phyloP scores from a whole-genome alignment of 1,140 invertebrate species.

The Leptonema lineaticorne region DNA sequence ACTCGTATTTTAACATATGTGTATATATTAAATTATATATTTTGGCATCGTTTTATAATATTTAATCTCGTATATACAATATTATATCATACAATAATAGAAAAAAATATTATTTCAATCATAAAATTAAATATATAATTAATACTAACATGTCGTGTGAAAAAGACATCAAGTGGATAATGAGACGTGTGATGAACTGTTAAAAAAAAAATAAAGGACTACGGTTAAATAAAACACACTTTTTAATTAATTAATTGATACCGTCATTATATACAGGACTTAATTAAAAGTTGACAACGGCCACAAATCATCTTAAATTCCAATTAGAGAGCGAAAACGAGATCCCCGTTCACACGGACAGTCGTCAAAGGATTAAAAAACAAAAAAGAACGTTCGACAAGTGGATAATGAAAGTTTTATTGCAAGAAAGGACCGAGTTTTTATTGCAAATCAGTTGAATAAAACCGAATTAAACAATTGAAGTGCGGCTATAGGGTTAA shows the following conservation, averaged over 20 bases:
- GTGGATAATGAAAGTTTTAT: background rate
- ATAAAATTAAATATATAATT: too few species aligned
- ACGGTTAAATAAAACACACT: background rate
- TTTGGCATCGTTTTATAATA: too few species aligned
- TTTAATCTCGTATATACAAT: too few species aligned
- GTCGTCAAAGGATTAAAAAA: background rate
- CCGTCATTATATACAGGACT: background rate
- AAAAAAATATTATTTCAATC: too few species aligned
- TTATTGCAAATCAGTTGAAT: too few species aligned
- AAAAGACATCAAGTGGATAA: conserved; percentile 8
- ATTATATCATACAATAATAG: too few species aligned
- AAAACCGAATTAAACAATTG: too few species aligned
- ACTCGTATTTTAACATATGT: too few species aligned
- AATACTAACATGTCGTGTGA: background rate
- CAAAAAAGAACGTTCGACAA: background rate
- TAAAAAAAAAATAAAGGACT: background rate
- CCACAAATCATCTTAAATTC: conserved; percentile 16
- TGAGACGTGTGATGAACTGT: background rate
- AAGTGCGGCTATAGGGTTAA: too few species aligned
- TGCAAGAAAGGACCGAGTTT: background rate
- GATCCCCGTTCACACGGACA: background rate
- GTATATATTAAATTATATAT: too few species aligned
- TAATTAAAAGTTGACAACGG: conserved; percentile 14
- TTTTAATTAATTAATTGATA: conserved; percentile 1
- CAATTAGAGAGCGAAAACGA: background rate